Conservation (phyloP, 2,888 invertebrate genomes). For the Magallana nippona region DNA sequence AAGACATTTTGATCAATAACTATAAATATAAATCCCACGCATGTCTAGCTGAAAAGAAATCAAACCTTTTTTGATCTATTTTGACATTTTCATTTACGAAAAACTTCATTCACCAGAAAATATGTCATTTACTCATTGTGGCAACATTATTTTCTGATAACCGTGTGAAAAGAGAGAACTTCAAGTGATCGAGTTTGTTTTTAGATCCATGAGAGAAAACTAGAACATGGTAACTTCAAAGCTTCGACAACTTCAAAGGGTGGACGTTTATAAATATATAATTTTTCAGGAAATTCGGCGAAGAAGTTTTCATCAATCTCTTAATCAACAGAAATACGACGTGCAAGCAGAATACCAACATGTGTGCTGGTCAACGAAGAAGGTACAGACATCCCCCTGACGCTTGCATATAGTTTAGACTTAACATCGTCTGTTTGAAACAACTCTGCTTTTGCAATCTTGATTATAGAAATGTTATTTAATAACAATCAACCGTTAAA, state of each 20-base stretch:
- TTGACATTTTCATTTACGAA: conserved; percentile 3
- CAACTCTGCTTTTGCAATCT: neutral
- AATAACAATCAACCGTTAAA: too few relatives aligned
- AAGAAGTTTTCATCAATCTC: neutral
- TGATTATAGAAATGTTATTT: neutral
- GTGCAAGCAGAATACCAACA: neutral
- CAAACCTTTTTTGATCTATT: neutral
- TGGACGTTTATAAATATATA: conserved; percentile 13
- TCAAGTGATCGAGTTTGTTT: neutral
- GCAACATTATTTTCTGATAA: neutral
- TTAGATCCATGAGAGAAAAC: neutral
- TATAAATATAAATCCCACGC: neutral
- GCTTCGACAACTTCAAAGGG: conserved; percentile 14
- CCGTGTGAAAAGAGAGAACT: neutral
- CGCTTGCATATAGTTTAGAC: neutral
- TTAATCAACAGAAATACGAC: neutral
- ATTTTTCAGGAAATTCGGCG: neutral
- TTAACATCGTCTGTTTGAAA: neutral
- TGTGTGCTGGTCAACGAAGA: neutral
- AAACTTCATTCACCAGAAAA: neutral
- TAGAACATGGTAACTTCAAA: neutral
- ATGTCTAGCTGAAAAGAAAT: too few relatives aligned
- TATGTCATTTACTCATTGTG: neutral
- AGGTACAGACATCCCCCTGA: neutral
- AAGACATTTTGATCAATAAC: too few relatives aligned